Base-by-base conservation (phyloP, 2,888 invertebrate genomes). In the Apodemia duryi region DNA sequence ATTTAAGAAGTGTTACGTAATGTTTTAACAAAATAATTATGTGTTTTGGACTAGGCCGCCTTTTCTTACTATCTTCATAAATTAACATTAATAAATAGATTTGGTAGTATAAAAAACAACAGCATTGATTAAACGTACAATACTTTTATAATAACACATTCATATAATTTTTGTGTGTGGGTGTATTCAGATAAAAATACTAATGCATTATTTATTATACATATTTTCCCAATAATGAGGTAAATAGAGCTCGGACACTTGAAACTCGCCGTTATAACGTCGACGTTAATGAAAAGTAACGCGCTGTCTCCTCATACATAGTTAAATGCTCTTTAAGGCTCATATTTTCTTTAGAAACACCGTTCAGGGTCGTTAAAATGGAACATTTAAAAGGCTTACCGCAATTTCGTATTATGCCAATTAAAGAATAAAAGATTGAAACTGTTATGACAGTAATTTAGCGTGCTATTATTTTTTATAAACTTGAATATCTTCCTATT, bases 241-340 rank as follows among this genome's bases (percentile, higher is more conserved):
- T 78, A 75, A 77, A 80, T 78, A 81, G 74, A 83, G 77, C 79
- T 54, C 28, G 54, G 54, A 54, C 82, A 82, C 85, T 82, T 77
- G 54, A 77, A 81, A 82, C 51, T 66, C 65, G 41, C 54, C 66
- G 79, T 73, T 81, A 77, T 80, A 81, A 83, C 75, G 85, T 80
- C 82, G 76, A 75, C 77, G 82, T 86, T 88, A 90, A 89, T 91
- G 88, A 89, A 86, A 88, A 89, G 83, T 88, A 85, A 89, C 83
- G 85, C 81, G 79, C 76, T 85, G 85, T 89, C 86, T 87, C 80
- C 86, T 86, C 86, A 87, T 89, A 87, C 86, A 89, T 88, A 88
- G 84, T 86, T 88, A 88, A 89, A 88, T 83, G 80, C 82, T 88
- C 79, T 86, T 87, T 84, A 87, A 85, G 85, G 80, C 75, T 82